A percentile compares a stretch with the other conserved stretches of the same genome.
phyloP scores from a whole-genome alignment of 2,797 vertebrate species.

The Novumbra hubbsi region DNA sequence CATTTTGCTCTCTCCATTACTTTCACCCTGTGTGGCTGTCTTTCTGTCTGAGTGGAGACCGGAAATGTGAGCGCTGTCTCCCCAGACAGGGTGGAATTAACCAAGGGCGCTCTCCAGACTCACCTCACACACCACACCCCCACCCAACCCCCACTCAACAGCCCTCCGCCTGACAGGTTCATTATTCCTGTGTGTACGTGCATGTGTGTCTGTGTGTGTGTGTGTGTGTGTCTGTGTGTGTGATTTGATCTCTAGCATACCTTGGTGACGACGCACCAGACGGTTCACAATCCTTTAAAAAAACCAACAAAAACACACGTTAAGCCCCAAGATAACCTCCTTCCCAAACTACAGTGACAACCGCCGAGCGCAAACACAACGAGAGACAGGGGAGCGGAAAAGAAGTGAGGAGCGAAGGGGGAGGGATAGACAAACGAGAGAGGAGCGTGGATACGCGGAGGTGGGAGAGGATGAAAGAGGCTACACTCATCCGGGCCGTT shows the following conservation, averaged over 20 bases:
- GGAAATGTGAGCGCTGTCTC: constrained; percentile 9
- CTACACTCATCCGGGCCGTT: constrained; percentile 48
- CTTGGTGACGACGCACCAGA: constrained; percentile 27
- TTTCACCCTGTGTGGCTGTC: background rate
- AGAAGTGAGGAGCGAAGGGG: too few relatives aligned
- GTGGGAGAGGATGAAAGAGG: constrained; percentile 28
- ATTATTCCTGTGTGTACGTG: background rate
- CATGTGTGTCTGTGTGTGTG: background rate
- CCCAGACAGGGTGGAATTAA: constrained; percentile 5
- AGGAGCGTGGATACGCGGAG: background rate
- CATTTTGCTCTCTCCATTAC: background rate
- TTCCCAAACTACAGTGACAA: constrained; percentile 42
- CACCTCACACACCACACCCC: background rate
- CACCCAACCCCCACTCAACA: background rate
- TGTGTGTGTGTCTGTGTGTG: background rate
- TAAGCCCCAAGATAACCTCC: constrained; percentile 60
- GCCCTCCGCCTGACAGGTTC: background rate
- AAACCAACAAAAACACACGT: constrained; percentile 12
- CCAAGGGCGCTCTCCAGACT: background rate
- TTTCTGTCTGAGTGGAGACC: background rate
- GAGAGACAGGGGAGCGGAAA: too few relatives aligned
- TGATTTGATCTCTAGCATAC: background rate
- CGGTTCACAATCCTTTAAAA: constrained; percentile 31
- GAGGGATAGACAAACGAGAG: background rate
- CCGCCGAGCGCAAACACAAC: constrained; percentile 51